Base-by-base conservation (phyloP, 2,888 invertebrate species). In the Tanypteryx hageni region DNA sequence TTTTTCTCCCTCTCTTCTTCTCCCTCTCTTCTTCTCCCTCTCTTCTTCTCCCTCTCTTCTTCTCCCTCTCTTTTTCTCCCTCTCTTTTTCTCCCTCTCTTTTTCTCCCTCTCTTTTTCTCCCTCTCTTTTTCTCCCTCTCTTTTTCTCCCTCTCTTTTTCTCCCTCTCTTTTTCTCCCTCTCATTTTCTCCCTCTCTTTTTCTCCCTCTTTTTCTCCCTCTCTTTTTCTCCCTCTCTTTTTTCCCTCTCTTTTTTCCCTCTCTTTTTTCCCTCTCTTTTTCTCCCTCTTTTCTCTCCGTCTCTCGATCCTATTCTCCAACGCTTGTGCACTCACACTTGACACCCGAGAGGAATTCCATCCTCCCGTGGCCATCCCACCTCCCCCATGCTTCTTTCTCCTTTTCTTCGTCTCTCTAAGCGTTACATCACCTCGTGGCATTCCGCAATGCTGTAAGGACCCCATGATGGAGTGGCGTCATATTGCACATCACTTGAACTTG, bases 361-460 rank as follows among this genome's bases (percentile, higher is more conserved):
- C 27, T 7, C 76, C 76, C 22, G 27, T 76, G 44, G 44, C 44
- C 44, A 27, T 76, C 76, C 76, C 27, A 27, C 76, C 76, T 76
- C 76, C 27, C 22, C 68, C 44, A 68, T n/a, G 68, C 68, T 22
- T 68, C 68, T 68, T 5, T 57, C 0, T 56, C 18, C 83, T 57
- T 1, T 56, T 56, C 83, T 18, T 83, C 83, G 44, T 56, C n/a
- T 10, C 85, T 85, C 85, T 16, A 56, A 85, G 57, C 58, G 57
- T 85, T 58, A 58, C 85, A 85, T 85, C 85, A 58, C 85, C 85
- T 57, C 10, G 56, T 58, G 58, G 85, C 85, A 85, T 57, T 85
- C 85, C 85, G 85, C 85, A 85, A n/a, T 57, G 85, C 85, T 85
- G 85, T 85, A 58, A 85, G 85, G 85, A 57, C 58, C 27, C 85